Base-by-base conservation (phyloP, 2,797 vertebrate genomes). In the Esox masquinongy region DNA sequence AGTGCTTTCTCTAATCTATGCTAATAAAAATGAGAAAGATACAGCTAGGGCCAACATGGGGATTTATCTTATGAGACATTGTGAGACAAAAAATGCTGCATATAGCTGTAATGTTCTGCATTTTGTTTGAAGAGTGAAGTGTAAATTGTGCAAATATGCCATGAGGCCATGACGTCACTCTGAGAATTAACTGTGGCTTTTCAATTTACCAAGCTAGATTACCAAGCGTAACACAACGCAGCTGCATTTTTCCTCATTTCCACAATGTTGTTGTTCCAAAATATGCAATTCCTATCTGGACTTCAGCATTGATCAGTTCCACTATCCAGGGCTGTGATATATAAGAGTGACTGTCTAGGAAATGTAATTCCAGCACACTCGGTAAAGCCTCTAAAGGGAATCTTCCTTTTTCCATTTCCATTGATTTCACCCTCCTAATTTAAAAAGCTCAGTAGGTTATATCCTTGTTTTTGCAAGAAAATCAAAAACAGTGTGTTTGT, bases 1-100 rank as follows among this genome's bases (percentile, higher is more conserved):
- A 17, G 49, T 36, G 7, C 31, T 56, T 71, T 72, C 74, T 83
- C 68, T 59, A 74, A 53, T 74, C 82, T 75, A 73, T 39, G 66
- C 73, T 76, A 76, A 67, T 49, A 73, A 72, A 81, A 67, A 70
- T 24, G 11, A 56, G 19, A 36, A 12, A 34, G 7, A 56, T 66
- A 24, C 68, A 73, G 61, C 69, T 71, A 59, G 19, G 22, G 34
- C 53, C 17, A 50, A 72, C 49, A 67, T 72, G 64, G 70, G 59
- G 50, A 12, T 75, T 67, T 72, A 56, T 56, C 19, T 67, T 49
- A 76, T 82, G 36, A 39, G 36, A 39, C 74, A 73, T 77, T 49
- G 66, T 76, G 47, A 68, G 29, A 8, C 43, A 77, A 68, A 53
- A 26, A 8, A 19, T 72, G 50, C 22, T 29, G 47, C 61, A 70